A percentile compares a stretch with the other conserved stretches of the same genome.
Evolutionary conservation across 2,888 invertebrate species (phyloP).

Genomic region (Abrostola tripartita): DNA sequence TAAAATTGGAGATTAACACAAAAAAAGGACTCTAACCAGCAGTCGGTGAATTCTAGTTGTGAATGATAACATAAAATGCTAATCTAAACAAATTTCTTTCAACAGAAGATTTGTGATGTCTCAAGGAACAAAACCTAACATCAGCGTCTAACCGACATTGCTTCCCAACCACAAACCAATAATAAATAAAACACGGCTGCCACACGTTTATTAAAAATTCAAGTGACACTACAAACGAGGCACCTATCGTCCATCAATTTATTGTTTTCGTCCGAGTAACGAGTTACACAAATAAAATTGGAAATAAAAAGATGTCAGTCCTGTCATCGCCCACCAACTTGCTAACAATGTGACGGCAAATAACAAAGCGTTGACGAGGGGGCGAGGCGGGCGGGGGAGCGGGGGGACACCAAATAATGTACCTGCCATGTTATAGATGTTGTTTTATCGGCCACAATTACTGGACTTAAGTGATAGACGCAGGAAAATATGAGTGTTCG

Average conservation of each 20-base stretch:
- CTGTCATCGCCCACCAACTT: slow-evolving; percentile 58
- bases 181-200: too few species aligned
- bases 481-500: slow-evolving; percentile 9
- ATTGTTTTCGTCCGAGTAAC: slow-evolving; percentile 59
- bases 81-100: too few species aligned
- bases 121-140: too few species aligned
- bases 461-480: slow-evolving; percentile 28
- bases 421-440: slow-evolving; percentile 45
- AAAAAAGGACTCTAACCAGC: too few species aligned
- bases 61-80: too few species aligned
- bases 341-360: slow-evolving; percentile 62
- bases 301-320: slow-evolving; percentile 57
- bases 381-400: slow-evolving; percentile 1
- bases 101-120: too few species aligned
- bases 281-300: slow-evolving; percentile 59
- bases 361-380: slow-evolving; percentile 59
- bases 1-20: too few species aligned
- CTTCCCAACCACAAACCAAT: too few species aligned
- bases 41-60: too few species aligned
- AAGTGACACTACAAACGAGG: slow-evolving; percentile 12
- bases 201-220: slow-evolving; percentile 3
- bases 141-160: too few species aligned
- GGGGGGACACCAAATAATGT: slow-evolving; percentile 29
- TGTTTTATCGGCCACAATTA: slow-evolving; percentile 45
- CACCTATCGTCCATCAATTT: slow-evolving; percentile 50